A percentile compares a stretch with the other conserved stretches of the same genome.
These are phyloP conservation scores for Ciconia maguari DNA, from an alignment of 2,113 vertebrate genomes.

Conservation along the genomic window DNA sequence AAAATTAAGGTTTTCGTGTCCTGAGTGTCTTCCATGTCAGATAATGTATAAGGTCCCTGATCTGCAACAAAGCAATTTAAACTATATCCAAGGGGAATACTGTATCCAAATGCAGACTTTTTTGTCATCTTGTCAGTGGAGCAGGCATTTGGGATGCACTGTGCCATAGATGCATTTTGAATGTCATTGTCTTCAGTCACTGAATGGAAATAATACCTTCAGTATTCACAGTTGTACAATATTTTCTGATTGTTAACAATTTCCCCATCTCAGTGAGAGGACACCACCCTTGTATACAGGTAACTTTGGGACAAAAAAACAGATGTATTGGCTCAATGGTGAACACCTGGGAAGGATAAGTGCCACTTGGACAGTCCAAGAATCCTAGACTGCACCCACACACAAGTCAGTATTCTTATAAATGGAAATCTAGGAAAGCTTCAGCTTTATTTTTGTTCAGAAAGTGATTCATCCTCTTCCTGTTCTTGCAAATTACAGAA, in stretches of 20 bases:
- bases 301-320: background rate
- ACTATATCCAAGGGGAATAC: background rate
- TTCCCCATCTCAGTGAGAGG: background rate
- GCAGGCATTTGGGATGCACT: background rate
- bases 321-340: background rate
- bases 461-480: background rate
- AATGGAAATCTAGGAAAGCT: background rate
- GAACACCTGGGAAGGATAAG: background rate
- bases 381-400: background rate
- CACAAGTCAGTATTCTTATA: background rate
- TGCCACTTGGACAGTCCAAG: background rate
- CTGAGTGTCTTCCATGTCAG: background rate
- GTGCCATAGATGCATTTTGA: background rate
- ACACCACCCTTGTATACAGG: background rate
- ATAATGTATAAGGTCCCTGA: background rate
- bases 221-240: no score
- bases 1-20: background rate
- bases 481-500: conserved; percentile 3
- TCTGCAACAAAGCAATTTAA: background rate
- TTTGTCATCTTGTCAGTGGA: background rate
- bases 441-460: background rate
- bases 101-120: background rate
- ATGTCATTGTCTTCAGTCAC: background rate
- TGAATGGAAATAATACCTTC: background rate
- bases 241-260: background rate